Conservation (phyloP, 2,797 vertebrate genomes). For the Melanotaenia pygmaea region DNA sequence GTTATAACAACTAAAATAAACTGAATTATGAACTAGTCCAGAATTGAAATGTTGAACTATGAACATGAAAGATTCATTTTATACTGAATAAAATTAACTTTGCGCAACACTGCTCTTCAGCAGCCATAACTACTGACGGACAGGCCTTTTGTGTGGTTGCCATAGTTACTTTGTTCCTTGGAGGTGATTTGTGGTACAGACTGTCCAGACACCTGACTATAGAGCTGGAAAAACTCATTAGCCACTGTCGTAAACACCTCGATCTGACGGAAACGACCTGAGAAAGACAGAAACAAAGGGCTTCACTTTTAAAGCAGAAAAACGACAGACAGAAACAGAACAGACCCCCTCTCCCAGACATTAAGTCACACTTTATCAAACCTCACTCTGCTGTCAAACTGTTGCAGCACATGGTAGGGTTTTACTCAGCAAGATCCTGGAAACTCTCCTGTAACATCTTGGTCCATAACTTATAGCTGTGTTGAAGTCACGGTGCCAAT, state of each 20-base stretch:
- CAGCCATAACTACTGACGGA: neutral
- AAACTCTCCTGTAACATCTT: neutral
- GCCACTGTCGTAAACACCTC: conserved; percentile 97
- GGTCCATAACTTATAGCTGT: neutral
- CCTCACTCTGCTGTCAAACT: neutral
- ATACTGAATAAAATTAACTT: too few relatives aligned
- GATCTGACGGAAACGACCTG: conserved; percentile 98
- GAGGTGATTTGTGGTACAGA: conserved; percentile 89
- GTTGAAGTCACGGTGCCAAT: neutral
- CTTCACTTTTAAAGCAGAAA: neutral
- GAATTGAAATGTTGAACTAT: too few relatives aligned
- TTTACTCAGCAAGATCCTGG: neutral
- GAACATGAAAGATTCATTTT: too few relatives aligned
- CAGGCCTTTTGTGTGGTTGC: neutral
- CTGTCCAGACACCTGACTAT: conserved; percentile 95
- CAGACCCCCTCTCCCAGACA: neutral
- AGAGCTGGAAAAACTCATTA: conserved; percentile 96
- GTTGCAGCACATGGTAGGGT: neutral
- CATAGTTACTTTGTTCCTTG: conserved; percentile 73
- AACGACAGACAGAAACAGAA: neutral
- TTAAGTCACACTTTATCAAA: neutral
- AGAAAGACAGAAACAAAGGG: conserved; percentile 21
- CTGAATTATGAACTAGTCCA: too few relatives aligned
- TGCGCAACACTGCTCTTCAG: neutral
- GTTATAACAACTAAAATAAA: too few relatives aligned